phyloP scores from a whole-genome alignment of 2,888 invertebrate species.

The Formica aserva region DNA sequence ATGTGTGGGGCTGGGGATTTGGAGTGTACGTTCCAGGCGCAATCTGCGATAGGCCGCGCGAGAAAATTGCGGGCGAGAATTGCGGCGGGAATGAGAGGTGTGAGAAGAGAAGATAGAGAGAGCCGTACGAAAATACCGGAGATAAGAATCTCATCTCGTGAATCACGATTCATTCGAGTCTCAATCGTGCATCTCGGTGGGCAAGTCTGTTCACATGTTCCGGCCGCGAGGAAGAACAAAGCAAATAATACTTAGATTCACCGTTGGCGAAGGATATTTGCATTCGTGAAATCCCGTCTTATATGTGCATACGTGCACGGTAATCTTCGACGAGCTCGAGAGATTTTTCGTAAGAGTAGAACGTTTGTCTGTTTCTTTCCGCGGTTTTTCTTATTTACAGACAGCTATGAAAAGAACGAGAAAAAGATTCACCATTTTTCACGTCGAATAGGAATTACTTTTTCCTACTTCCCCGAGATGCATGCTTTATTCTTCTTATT shows the following conservation, averaged over 20 bases:
- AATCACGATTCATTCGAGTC: neutral
- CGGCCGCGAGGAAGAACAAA: conserved; percentile 21
- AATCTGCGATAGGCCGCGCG: conserved; percentile 44
- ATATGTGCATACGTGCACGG: conserved; percentile 5
- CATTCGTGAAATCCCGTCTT: conserved; percentile 9
- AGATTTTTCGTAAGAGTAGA: conserved; percentile 23
- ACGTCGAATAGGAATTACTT: neutral
- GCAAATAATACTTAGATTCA: conserved; percentile 21
- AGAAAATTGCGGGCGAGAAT: conserved; percentile 35
- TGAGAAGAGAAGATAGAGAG: neutral
- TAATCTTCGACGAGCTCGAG: conserved; percentile 44
- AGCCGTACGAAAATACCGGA: neutral
- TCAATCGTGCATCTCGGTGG: conserved; percentile 11
- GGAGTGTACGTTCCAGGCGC: conserved; percentile 13
- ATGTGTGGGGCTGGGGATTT: conserved; percentile 2
- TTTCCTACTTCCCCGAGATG: neutral
- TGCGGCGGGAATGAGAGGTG: neutral
- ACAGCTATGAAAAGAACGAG: conserved; percentile 16
- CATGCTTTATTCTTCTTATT: neutral
- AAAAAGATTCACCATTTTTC: conserved; percentile 12
- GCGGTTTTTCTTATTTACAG: conserved; percentile 22
- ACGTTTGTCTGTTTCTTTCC: conserved; percentile 19
- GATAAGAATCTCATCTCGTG: neutral
- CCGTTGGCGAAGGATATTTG: conserved; percentile 17
- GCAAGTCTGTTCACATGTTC: conserved; percentile 46